Conservation (phyloP, 2,113 vertebrate species). For the Notarius lentiginosus region DNA sequence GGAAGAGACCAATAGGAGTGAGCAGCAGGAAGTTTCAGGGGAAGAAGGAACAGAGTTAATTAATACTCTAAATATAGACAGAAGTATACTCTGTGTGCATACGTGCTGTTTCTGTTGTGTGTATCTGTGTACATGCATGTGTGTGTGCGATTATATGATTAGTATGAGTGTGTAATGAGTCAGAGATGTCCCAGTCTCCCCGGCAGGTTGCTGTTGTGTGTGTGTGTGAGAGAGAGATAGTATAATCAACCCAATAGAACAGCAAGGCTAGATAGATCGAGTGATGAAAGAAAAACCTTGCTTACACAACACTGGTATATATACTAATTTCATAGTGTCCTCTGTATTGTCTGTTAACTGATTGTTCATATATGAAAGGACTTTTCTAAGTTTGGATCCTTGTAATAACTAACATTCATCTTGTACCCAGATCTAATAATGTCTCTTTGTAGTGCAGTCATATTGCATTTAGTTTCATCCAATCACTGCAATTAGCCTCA, state of each 20-base stretch:
- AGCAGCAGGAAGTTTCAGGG: conserved; percentile 40
- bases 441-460: not conserved
- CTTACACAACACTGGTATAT: not conserved
- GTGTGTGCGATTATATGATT: conserved; percentile 2
- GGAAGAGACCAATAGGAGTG: conserved; percentile 42
- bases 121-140: not conserved
- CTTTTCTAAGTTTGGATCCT: not conserved
- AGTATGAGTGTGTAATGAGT: too few relatives aligned
- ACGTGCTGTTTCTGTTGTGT: too few relatives aligned
- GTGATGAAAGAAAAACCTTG: not conserved
- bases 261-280: not conserved
- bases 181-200: too few relatives aligned
- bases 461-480: not conserved
- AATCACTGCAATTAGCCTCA: not conserved
- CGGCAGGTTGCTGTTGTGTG: not conserved
- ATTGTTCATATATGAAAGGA: not conserved
- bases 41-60: conserved; percentile 42
- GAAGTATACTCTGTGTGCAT: conserved; percentile 15
- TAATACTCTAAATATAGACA: conserved; percentile 49
- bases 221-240: not conserved
- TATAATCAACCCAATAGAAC: not conserved
- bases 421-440: not conserved
- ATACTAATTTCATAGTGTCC: not conserved
- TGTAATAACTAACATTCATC: not conserved
- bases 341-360: not conserved